A percentile compares a stretch with the other conserved stretches of the same genome.
Evolutionary conservation across 1,140 invertebrate genomes (phyloP).

Genomic region (Diorhabda carinulata): DNA sequence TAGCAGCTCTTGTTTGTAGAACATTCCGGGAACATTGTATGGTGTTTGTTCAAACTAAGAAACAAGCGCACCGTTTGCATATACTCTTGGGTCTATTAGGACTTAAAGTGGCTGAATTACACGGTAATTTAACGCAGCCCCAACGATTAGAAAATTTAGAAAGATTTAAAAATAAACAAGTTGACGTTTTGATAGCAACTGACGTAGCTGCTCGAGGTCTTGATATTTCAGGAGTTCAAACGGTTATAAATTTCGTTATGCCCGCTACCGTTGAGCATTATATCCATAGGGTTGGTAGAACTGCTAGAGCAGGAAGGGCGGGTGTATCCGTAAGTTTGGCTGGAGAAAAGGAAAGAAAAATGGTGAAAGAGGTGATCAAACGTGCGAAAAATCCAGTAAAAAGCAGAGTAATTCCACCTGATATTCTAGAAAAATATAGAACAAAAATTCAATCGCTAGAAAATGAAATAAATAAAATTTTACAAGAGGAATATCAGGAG

Average conservation of each 20-base stretch:
- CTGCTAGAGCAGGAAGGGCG: conserved; percentile 85
- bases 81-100: conserved; percentile 81
- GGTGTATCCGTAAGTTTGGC: conserved; percentile 91
- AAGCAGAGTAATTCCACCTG: conserved; percentile 77
- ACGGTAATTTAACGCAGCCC: conserved; percentile 91
- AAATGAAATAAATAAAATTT: conserved; percentile 72
- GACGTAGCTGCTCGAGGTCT: conserved; percentile 95
- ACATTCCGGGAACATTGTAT: conserved; percentile 92
- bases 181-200: conserved; percentile 91
- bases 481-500: conserved; percentile 82
- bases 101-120: conserved; percentile 75
- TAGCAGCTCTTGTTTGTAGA: conserved; percentile 85
- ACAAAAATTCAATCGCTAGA: conserved; percentile 70
- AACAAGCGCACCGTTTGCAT: conserved; percentile 87
- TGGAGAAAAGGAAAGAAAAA: conserved; percentile 83
- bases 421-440: conserved; percentile 85
- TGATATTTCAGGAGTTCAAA: conserved; percentile 94
- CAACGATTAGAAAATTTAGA: conserved; percentile 86
- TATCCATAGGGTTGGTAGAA: conserved; percentile 82
- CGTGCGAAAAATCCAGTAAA: conserved; percentile 82
- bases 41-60: conserved; percentile 95
- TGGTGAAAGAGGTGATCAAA: conserved; percentile 91
- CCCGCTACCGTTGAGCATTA: conserved; percentile 92
- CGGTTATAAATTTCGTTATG: conserved; percentile 95
- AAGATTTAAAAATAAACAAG: conserved; percentile 82